Percentiles rank a stretch among this genome's conserved stretches.
Evolutionary conservation across 2,888 invertebrate species (phyloP).

Genomic region (Thalpophila matura): DNA sequence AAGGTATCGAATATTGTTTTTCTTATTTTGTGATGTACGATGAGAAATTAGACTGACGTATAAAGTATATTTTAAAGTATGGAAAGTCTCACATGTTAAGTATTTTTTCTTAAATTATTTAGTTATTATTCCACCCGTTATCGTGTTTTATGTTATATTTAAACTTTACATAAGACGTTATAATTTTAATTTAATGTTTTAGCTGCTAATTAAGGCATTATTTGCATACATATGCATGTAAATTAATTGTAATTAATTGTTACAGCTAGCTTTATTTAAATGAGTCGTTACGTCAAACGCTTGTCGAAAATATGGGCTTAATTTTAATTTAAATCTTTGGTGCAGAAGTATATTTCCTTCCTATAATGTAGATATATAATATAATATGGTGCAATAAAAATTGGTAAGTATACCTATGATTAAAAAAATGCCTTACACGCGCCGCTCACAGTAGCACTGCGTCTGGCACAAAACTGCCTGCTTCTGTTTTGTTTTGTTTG

Average conservation of each 20-base stretch:
- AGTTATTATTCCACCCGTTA: background rate
- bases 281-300: conserved; percentile 24
- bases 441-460: no score
- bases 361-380: no score
- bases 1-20: no score
- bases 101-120: background rate
- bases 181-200: conserved; percentile 18
- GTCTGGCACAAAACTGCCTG: no score
- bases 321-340: conserved; percentile 10
- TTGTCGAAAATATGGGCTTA: conserved; percentile 13
- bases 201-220: conserved; percentile 24
- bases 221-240: conserved; percentile 42
- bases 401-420: no score
- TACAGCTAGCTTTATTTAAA: conserved; percentile 11
- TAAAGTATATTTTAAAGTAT: no score
- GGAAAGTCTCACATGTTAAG: no score
- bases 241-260: conserved; percentile 41
- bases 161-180: conserved; percentile 6
- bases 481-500: no score
- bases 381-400: conserved; percentile 2
- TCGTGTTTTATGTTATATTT: background rate
- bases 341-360: no score
- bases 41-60: no score
- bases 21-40: no score
- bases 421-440: no score